Evolutionary conservation across 2,113 vertebrate genomes (phyloP).

Genomic region (Glaucomys volans): DNA sequence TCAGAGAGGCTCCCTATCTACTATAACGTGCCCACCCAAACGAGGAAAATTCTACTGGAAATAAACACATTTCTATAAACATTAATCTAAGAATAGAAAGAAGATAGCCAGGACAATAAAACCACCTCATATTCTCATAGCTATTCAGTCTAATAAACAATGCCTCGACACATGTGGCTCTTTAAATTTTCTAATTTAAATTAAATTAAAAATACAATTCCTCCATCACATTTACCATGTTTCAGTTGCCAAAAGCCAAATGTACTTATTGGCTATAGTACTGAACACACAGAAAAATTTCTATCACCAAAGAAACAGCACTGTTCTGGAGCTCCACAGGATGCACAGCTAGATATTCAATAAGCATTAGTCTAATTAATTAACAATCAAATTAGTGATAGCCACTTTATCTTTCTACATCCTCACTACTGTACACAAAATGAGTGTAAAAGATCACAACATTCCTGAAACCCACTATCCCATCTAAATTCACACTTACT

Average conservation of each 20-base stretch:
- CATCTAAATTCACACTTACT: background rate
- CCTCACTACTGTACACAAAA: background rate
- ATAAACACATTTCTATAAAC: background rate
- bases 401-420: background rate
- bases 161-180: background rate
- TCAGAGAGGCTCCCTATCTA: background rate
- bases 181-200: slow-evolving; percentile 23
- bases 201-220: slow-evolving; percentile 24
- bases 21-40: background rate
- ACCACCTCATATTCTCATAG: background rate
- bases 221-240: background rate
- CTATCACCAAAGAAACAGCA: background rate
- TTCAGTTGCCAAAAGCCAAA: background rate
- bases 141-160: background rate
- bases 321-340: background rate
- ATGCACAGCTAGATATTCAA: background rate
- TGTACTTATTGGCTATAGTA: background rate
- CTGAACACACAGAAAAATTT: background rate
- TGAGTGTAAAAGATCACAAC: background rate
- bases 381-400: background rate
- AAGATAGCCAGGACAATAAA: background rate
- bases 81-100: slow-evolving; percentile 1
- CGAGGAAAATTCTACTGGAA: background rate
- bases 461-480: background rate
- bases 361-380: background rate